Evolutionary conservation across 1,140 invertebrate genomes (phyloP).

Genomic region (Aleiodes sp.): DNA sequence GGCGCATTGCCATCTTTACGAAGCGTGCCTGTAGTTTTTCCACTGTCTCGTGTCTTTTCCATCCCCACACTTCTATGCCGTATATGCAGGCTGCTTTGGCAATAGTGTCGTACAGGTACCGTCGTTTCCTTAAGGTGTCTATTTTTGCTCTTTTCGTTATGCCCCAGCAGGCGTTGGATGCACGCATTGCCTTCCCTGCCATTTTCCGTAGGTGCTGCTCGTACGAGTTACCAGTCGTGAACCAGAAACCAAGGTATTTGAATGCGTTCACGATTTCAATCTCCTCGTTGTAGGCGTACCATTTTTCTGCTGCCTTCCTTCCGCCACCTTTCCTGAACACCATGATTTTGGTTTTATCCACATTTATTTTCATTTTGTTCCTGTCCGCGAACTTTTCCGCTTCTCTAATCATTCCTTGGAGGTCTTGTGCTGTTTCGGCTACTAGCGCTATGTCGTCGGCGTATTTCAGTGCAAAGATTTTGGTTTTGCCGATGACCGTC

Average conservation of each 20-base stretch:
- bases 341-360: too few species aligned
- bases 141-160: background rate
- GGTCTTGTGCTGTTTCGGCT: background rate
- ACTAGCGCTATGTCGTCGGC: slow-evolving; percentile 21
- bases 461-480: background rate
- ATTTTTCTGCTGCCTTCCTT: too few species aligned
- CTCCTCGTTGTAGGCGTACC: background rate
- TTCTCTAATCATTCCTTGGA: too few species aligned
- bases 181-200: background rate
- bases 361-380: too few species aligned
- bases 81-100: slow-evolving; percentile 3
- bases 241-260: too few species aligned
- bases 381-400: too few species aligned
- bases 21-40: background rate
- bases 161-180: slow-evolving; percentile 13
- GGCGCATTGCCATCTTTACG: background rate
- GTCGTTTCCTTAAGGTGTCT: background rate
- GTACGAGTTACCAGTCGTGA: too few species aligned
- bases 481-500: background rate
- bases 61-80: slow-evolving; percentile 15
- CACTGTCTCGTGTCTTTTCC: background rate
- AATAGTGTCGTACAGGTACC: background rate
- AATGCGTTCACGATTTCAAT: slow-evolving; percentile 15
- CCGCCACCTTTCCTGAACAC: too few species aligned
- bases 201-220: too few species aligned